Evolutionary conservation across 2,797 vertebrate species (phyloP).

Genomic region (Chelmon rostratus): DNA sequence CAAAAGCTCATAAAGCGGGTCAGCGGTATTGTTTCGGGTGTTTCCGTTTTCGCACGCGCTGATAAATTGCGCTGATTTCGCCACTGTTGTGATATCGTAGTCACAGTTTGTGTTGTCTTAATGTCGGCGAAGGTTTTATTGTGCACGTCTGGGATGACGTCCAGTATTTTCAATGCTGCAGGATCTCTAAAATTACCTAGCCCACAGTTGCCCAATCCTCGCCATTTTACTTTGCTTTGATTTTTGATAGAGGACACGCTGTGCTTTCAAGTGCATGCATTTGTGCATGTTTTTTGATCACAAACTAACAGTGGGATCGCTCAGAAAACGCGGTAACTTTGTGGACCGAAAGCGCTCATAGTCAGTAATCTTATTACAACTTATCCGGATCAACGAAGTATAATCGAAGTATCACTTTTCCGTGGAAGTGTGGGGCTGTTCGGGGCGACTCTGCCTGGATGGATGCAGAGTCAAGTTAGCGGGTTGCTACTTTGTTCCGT

Average conservation of each 20-base stretch:
- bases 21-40: conserved; percentile 52
- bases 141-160: conserved; percentile 69
- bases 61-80: conserved; percentile 28
- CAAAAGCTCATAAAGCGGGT: conserved; percentile 62
- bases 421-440: conserved; percentile 51
- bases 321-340: conserved; percentile 45
- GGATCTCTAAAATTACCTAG: conserved; percentile 73
- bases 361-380: conserved; percentile 55
- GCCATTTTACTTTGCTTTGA: conserved; percentile 85
- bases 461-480: conserved; percentile 55
- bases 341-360: conserved; percentile 13
- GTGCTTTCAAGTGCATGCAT: conserved; percentile 67
- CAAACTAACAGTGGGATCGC: background rate
- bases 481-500: conserved; percentile 26
- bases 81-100: conserved; percentile 39
- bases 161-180: conserved; percentile 67
- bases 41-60: conserved; percentile 22
- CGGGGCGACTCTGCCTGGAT: conserved; percentile 27
- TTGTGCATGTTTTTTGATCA: conserved; percentile 32
- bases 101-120: conserved; percentile 30
- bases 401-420: conserved; percentile 72
- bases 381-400: conserved; percentile 64
- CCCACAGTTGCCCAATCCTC: conserved; percentile 81
- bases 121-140: conserved; percentile 21
- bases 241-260: conserved; percentile 77